A percentile compares a stretch with the other conserved stretches of the same genome.
phyloP scores from a whole-genome alignment of 2,113 vertebrate species.

The Charadrius vociferus region DNA sequence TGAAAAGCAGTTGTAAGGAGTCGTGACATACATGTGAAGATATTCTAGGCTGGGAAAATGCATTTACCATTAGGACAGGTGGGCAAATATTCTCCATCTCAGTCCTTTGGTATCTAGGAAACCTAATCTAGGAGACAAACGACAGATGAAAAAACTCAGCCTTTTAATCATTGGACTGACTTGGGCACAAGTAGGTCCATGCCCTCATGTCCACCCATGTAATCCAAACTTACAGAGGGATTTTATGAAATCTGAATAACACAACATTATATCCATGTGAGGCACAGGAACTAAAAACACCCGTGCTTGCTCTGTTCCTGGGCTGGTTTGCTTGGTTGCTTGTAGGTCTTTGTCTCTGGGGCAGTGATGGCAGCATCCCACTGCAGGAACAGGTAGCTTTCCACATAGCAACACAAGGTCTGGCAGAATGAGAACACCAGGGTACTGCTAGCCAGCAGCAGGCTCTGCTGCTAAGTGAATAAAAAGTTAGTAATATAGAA shows the following conservation, averaged over 20 bases:
- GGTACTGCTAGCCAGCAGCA: background rate
- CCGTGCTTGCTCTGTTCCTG: background rate
- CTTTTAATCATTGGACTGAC: background rate
- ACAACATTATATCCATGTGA: background rate
- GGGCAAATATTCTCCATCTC: background rate
- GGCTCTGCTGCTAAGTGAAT: background rate
- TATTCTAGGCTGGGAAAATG: background rate
- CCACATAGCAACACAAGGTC: accelerated
- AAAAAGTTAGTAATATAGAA: background rate
- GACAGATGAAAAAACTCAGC: background rate
- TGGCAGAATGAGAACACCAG: background rate
- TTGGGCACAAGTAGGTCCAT: background rate
- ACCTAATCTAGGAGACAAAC: background rate
- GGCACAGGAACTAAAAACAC: background rate
- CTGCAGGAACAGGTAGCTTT: background rate
- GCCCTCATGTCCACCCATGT: background rate
- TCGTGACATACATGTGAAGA: background rate
- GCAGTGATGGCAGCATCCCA: background rate
- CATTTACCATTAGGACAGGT: background rate
- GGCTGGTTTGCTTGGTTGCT: background rate
- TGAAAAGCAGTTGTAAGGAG: background rate
- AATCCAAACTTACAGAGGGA: background rate
- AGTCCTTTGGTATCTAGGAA: background rate
- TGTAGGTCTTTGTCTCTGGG: background rate
- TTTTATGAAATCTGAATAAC: background rate